Evolutionary conservation across 2,113 vertebrate genomes (phyloP).

Genomic region (Bos indicus): DNA sequence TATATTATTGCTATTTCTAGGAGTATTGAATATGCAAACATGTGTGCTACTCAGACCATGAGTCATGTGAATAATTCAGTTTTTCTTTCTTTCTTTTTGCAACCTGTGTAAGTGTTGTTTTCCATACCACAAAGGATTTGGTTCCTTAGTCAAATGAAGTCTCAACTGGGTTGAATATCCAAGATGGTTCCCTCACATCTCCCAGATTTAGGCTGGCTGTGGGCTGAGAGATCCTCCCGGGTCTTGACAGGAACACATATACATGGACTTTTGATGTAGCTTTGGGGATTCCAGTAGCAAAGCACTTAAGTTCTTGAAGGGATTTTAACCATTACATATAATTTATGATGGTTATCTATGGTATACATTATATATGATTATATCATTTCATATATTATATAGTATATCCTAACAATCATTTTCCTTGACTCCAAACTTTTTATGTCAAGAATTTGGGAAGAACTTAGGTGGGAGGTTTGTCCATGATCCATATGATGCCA

Average conservation of each 20-base stretch:
- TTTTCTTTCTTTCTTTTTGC: not conserved
- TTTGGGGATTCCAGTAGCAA: not conserved
- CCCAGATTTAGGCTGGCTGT: rapidly evolving
- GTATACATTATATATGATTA: not conserved
- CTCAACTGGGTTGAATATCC: not conserved
- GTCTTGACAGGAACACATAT: not conserved
- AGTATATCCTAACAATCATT: not conserved
- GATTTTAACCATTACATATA: not conserved
- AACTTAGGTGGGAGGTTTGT: not conserved
- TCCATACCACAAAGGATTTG: not conserved
- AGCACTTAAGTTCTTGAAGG: not conserved
- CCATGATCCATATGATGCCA: not conserved
- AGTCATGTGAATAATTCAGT: not conserved
- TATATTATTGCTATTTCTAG: not conserved
- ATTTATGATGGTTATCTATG: not conserved
- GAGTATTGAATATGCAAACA: not conserved
- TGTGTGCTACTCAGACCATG: not conserved
- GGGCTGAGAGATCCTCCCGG: not conserved
- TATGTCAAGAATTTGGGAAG: not conserved
- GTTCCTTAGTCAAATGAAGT: not conserved
- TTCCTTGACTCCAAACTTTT: not conserved
- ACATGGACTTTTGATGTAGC: not conserved
- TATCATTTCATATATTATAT: not conserved
- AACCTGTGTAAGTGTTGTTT: not conserved
- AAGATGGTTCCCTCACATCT: not conserved